Conservation (phyloP, 2,113 vertebrate genomes). For the Notothenia rossii region DNA sequence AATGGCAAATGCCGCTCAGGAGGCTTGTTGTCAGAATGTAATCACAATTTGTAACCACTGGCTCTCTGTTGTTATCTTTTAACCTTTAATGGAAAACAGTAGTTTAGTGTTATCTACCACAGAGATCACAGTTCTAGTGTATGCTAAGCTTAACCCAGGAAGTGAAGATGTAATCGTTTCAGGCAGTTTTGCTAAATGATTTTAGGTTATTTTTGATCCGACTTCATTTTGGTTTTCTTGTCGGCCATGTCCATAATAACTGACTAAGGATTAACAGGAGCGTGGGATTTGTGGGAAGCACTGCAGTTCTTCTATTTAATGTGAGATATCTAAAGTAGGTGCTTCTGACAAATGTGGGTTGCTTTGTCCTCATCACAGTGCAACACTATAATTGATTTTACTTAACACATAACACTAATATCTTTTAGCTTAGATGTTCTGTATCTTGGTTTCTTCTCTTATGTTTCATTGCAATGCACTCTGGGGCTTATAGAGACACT, state of each 20-base stretch:
- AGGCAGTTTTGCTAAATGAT: slow-evolving; percentile 4
- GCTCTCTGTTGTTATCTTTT: slow-evolving; percentile 16
- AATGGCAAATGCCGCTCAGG: slow-evolving; percentile 1
- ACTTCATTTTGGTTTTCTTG: slow-evolving; percentile 15
- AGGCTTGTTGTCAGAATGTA: slow-evolving; percentile 9
- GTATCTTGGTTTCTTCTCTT: background rate
- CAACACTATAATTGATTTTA: background rate
- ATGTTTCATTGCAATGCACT: background rate
- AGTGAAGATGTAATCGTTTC: slow-evolving; percentile 19
- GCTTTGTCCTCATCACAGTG: slow-evolving; percentile 1
- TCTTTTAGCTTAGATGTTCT: background rate
- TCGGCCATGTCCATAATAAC: slow-evolving; percentile 1
- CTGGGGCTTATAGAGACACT: background rate
- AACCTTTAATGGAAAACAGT: slow-evolving; percentile 13
- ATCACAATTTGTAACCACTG: slow-evolving; percentile 36
- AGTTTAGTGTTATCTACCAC: background rate
- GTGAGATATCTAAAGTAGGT: slow-evolving; percentile 12
- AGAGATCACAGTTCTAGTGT: background rate
- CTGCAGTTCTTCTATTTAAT: slow-evolving; percentile 19
- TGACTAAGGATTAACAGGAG: slow-evolving; percentile 47
- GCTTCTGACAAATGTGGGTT: background rate
- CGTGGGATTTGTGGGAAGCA: slow-evolving; percentile 24
- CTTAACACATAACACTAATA: background rate
- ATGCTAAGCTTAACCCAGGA: slow-evolving; percentile 21
- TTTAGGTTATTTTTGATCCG: slow-evolving; percentile 42